Evolutionary conservation across 2,797 vertebrate genomes (phyloP), one percentile per base, ranked within the genome.

Genomic region (Erpetoichthys calabaricus): DNA sequence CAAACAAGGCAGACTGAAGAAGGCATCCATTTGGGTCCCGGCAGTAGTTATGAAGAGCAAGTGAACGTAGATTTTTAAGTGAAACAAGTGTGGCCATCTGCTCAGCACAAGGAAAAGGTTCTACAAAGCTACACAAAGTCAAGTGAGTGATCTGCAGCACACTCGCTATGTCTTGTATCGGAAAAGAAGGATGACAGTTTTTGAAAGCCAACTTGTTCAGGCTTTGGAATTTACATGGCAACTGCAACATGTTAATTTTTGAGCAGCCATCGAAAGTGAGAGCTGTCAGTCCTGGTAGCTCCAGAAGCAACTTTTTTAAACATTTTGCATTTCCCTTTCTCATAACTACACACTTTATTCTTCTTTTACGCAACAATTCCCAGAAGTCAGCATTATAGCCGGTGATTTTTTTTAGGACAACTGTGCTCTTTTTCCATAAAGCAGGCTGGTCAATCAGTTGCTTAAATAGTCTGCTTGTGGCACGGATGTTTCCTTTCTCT

Each of bases 141-240:
- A 80, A 62, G 53, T 70, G 68, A 4, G 69, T 70, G 56, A 80
- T 56, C 5, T 71, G 64, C 4, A 56, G 61, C 46, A 73, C 61
- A 42, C 57, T 47, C 44, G 57, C 57, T 4, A 73, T 45, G 46
- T 68, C 61, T 5, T 49, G 47, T 6, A 60, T 55, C 41, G 75
- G 57, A 3, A 50, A 67, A 7, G 7, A 51, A 59, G 47, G 65
- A 42, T 55, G 51, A 43, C 64, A 68, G 43, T 60, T 65, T 3
- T 60, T 64, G 42, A 77, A 63, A 50, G 63, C 60, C 8, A 76
- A 63, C 8, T 61, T 64, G 10, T 63, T 63, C 6, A 78, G 60
- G 42, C 66, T 58, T 8, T 51, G 56, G n/a, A 78, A 69, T 42
- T 56, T 45, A 42, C 45, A 54, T 6, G 77, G 56, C 4, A 57